These are phyloP conservation scores for Damaliscus lunatus DNA, from an alignment of 2,113 vertebrate genomes.

Conservation along the genomic window DNA sequence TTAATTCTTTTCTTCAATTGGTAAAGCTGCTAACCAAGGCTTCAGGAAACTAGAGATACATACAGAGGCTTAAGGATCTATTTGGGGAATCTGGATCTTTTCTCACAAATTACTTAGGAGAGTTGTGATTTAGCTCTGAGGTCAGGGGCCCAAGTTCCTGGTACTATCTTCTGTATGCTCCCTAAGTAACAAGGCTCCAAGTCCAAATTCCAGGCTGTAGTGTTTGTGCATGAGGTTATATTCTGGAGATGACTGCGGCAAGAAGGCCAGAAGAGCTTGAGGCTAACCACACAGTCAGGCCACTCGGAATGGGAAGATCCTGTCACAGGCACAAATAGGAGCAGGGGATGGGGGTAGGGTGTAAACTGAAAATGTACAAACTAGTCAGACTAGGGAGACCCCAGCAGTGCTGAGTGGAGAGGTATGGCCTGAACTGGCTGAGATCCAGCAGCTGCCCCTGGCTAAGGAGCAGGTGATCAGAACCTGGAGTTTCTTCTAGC, in stretches of 20 bases:
- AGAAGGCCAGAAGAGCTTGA: background rate
- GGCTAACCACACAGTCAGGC: background rate
- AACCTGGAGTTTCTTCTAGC: background rate
- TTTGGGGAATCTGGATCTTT: slow-evolving; percentile 39
- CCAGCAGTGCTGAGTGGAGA: background rate
- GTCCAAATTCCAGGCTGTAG: background rate
- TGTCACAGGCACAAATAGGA: background rate
- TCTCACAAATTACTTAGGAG: background rate
- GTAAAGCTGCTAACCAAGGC: slow-evolving; percentile 34
- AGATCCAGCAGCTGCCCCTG: background rate
- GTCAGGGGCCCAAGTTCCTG: background rate
- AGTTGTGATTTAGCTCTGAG: background rate
- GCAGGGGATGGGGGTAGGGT: no score
- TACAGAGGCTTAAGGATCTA: background rate
- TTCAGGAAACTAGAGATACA: slow-evolving; percentile 30
- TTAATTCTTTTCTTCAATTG: slow-evolving; percentile 48
- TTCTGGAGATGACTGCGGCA: background rate
- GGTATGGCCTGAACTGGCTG: background rate
- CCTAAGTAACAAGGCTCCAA: background rate
- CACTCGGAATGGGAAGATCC: background rate
- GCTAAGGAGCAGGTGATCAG: background rate
- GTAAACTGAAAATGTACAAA: background rate
- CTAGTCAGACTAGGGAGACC: background rate
- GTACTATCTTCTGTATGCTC: background rate
- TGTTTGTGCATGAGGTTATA: background rate